Base-by-base conservation (phyloP, 2,113 vertebrate species). In the Penelope pileata region DNA sequence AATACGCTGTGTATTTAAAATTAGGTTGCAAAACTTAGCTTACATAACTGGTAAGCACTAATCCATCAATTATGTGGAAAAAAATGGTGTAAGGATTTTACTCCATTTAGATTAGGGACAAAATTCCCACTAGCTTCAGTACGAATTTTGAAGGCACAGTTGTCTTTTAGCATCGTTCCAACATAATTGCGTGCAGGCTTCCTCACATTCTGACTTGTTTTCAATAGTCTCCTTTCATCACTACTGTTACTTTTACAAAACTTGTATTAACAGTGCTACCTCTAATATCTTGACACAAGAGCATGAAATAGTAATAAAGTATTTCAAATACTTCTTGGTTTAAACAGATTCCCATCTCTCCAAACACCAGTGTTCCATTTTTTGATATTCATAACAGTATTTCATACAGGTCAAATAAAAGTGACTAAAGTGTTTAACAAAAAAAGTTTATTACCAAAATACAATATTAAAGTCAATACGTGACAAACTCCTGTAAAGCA, bases 391-490 rank as follows among this genome's bases (percentile, higher is more conserved):
- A 1, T 78, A 29, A 62, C 16, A 26, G 22, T n/a, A 29, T 77
- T 76, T 86, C 29, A 77, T 7, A 8, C 16, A 32, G 26, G 29
- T 42, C 27, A 93, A 96, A 94, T 91, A 88, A 88, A 93, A 91
- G 86, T 93, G 63, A 95, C 83, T 60, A 70, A 92, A 90, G 40
- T 45, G 3, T 98, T 98, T 98, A 97, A 98, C 97, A 98, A 98
- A 98, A 98, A 93, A 98, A 94, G 94, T 98, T 99, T 99, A 99
- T 99, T 99, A 99, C 97, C 98, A 99, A 99, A 99, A 99, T 99
- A 99, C 98, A 99, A 97, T 98, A 97, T 98, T 98, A 98, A 99
- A 98, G 97, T 98, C 97, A 97, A 99, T 97, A 98, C 97, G 93
- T 98, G 98, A 98, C 98, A 98, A 98, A 98, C 96, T 98, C 97